phyloP scores from a whole-genome alignment of 2,113 vertebrate genomes.

The Electrona antarctica region DNA sequence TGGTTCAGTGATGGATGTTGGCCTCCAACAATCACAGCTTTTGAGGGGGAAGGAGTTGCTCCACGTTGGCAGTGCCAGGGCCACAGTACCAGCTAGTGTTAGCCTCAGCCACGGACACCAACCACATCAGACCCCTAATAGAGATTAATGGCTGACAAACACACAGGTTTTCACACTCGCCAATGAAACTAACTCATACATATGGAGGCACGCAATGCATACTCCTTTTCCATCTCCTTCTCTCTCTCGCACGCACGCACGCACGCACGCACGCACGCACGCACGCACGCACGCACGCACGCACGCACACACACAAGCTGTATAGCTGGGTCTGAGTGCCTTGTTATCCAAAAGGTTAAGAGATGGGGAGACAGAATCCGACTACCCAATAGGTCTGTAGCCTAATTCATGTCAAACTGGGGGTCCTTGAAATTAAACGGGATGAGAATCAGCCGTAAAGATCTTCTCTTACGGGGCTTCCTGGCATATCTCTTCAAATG shows the following conservation, averaged over 20 bases:
- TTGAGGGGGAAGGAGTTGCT: slow-evolving; percentile 75
- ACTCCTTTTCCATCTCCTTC: too few relatives aligned
- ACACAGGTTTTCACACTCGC: neutral
- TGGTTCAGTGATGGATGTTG: slow-evolving; percentile 78
- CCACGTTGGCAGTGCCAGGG: slow-evolving; percentile 69
- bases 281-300: too few relatives aligned
- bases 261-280: neutral
- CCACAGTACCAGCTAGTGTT: slow-evolving; percentile 85
- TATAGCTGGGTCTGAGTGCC: too few relatives aligned
- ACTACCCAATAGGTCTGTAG: too few relatives aligned
- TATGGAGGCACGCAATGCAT: slow-evolving; percentile 1
- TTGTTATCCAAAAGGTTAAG: too few relatives aligned
- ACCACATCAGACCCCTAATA: slow-evolving; percentile 51
- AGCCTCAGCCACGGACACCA: slow-evolving; percentile 77
- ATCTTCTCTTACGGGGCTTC: too few relatives aligned
- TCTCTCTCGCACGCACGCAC: neutral
- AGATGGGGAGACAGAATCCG: too few relatives aligned
- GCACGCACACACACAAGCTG: too few relatives aligned
- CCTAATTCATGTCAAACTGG: too few relatives aligned
- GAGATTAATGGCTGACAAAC: slow-evolving; percentile 21
- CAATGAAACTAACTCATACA: slow-evolving; percentile 15
- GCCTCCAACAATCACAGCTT: slow-evolving; percentile 88
- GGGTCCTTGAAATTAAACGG: too few relatives aligned
- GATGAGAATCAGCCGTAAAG: too few relatives aligned
- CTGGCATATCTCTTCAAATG: too few relatives aligned